Base-by-base conservation (phyloP, 1,140 invertebrate species). In the Gryon sp. region DNA sequence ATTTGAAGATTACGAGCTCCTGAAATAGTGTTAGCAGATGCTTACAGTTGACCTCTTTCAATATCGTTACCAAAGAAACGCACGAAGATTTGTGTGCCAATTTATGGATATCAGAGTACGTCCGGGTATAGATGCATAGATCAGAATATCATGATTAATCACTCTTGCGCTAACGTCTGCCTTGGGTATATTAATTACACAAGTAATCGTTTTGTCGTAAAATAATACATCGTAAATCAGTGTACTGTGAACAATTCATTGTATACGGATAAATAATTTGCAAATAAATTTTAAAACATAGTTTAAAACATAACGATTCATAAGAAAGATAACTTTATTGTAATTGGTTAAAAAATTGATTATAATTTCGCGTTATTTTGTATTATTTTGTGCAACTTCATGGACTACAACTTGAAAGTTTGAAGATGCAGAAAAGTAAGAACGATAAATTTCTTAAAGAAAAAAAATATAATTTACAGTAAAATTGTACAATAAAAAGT, bases 41-140 rank as follows among this genome's bases (percentile, higher is more conserved):
- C 14, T 40, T 28, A 26, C 50, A 22, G 34, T 55, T 55, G 50
- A 55, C 50, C 50, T 32, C 50, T 40, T 55, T 55, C 50, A 55
- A 40, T 55, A 55, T 20, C 12, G 20, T 55, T 55, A 38, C 40
- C 50, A 36, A 40, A 55, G 34, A 57, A 57, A 43, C 45, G 45
- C 40, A 59, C n/a, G 53, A 59, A 59, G 38, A 59, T 59, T 59
- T 59, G 53, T 59, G 53, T 59, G 22, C 53, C 26, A 38, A 59
- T 32, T 32, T 59, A 57, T 57, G 26, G 38, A 2, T 40, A 59
- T 59, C 26, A 36, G 32, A 32, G 24, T 32, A 32, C n/a, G n/a
- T n/a, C n/a, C n/a, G n/a, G n/a, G n/a, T n/a, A n/a, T n/a, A n/a
- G 16, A 59, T 59, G 36, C 15, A 32, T 22, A 43, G 53, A 43